Conservation (phyloP, 2,113 vertebrate genomes). For the Scytalopus superciliaris region DNA sequence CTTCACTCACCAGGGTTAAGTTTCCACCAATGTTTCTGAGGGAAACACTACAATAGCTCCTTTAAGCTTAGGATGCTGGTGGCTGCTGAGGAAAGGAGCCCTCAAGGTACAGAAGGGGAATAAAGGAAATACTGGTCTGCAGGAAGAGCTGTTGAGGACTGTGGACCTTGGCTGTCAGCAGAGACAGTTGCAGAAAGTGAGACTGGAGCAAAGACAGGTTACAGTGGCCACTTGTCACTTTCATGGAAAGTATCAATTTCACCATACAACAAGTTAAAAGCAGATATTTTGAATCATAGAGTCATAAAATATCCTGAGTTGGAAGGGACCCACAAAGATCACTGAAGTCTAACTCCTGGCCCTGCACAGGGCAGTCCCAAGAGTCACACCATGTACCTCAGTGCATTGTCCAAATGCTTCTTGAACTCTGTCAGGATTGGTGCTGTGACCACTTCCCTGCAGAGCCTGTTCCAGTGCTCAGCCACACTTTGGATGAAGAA, state of each 20-base stretch:
- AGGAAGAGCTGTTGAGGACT: not conserved
- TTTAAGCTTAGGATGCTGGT: not conserved
- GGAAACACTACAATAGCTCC: not conserved
- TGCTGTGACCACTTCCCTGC: not conserved
- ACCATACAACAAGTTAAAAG: not conserved
- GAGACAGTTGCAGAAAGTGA: not conserved
- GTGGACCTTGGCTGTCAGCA: not conserved
- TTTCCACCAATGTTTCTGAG: not conserved
- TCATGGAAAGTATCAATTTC: not conserved
- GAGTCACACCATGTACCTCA: not conserved
- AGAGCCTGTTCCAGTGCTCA: not conserved
- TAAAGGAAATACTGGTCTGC: not conserved
- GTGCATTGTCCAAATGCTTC: not conserved
- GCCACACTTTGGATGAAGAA: not conserved
- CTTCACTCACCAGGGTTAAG: not conserved
- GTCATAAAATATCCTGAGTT: not conserved
- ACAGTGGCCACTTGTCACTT: not conserved
- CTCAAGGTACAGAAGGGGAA: not conserved
- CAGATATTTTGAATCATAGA: not conserved
- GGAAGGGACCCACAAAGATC: not conserved
- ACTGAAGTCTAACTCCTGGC: not conserved
- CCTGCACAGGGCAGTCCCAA: not conserved
- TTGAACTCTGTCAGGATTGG: not conserved
- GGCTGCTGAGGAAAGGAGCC: not conserved
- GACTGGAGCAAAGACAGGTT: not conserved